Evolutionary conservation across 2,113 vertebrate species (phyloP).

Genomic region (Chaenocephalus aceratus): DNA sequence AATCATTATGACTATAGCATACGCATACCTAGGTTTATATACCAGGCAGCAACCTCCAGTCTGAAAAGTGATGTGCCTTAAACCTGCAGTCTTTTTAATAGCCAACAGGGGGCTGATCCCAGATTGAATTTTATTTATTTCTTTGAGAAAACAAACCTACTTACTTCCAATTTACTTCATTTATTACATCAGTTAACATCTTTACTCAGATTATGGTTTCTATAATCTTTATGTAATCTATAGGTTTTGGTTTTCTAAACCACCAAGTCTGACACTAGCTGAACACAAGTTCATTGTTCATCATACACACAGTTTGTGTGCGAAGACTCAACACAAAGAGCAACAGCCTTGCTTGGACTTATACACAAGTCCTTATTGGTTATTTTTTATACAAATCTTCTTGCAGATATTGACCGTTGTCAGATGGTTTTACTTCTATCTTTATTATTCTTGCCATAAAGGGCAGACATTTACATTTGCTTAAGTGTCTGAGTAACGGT

Average conservation of each 20-base stretch:
- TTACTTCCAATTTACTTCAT: too few relatives aligned
- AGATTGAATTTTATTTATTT: too few relatives aligned
- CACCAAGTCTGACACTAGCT: not conserved
- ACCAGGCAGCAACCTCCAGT: too few relatives aligned
- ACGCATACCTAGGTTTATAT: not conserved
- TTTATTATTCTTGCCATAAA: constrained; percentile 29
- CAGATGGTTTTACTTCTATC: constrained; percentile 10
- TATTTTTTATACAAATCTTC: not conserved
- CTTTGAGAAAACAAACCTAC: too few relatives aligned
- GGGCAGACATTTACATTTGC: constrained; percentile 17
- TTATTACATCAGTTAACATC: too few relatives aligned
- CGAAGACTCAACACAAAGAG: not conserved
- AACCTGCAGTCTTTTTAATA: too few relatives aligned
- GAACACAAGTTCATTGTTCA: constrained; percentile 5
- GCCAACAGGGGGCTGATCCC: too few relatives aligned
- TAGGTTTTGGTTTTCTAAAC: not conserved
- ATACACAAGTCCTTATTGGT: too few relatives aligned
- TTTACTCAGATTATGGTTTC: too few relatives aligned
- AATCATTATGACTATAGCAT: not conserved
- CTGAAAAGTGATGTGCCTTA: too few relatives aligned
- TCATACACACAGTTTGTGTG: constrained; percentile 6
- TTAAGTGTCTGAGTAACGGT: constrained; percentile 17
- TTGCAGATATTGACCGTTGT: not conserved
- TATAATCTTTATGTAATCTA: too few relatives aligned
- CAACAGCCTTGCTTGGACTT: not conserved